Evolutionary conservation across 2,888 invertebrate genomes (phyloP), one percentile per base, ranked within the genome.

Genomic region (Amblyteles armatorius): DNA sequence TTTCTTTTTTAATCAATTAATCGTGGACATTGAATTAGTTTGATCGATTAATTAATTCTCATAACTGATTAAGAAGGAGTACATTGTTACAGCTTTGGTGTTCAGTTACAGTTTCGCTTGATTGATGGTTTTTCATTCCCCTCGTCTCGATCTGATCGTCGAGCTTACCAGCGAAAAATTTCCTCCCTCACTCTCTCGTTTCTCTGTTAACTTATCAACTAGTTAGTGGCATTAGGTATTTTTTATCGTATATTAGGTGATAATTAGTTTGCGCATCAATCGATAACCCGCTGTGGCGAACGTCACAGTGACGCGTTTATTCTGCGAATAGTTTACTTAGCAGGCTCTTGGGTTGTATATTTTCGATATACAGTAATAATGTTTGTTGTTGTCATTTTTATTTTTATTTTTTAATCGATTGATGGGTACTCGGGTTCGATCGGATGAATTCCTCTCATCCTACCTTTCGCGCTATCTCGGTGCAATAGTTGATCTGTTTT

Each of bases 41-140:
- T 82, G 81, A 87, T 85, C 82, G 85, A 86, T 88, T 83, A 83
- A 86, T 84, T 83, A 79, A 84, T 78, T 84, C 73, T 68, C 83
- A 86, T 88, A 84, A 87, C 84, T 83, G 83, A 80, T 83, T 87
- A 79, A 85, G 74, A 84, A 87, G 86, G 78, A 89, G 90, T 90
- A 89, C 88, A 91, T 89, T 84, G 88, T 92, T 93, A 93, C 90
- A 91, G 88, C 89, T 91, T 93, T 93, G 93, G 93, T 93, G 93
- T 93, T 93, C 92, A 92, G 89, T 93, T 93, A 93, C 93, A 93
- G 93, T 93, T 93, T 36, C 90, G 90, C 87, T 88, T 90, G 86
- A 86, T 86, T 85, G 83, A 86, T 83, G 83, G 69, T 73, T 74
- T 50, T 83, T 68, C 77, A 65, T 81, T 50, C 63, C 81, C 88